These are phyloP conservation scores for Miltochrista miniata DNA, from an alignment of 2,888 invertebrate species.

Conservation along the genomic window DNA sequence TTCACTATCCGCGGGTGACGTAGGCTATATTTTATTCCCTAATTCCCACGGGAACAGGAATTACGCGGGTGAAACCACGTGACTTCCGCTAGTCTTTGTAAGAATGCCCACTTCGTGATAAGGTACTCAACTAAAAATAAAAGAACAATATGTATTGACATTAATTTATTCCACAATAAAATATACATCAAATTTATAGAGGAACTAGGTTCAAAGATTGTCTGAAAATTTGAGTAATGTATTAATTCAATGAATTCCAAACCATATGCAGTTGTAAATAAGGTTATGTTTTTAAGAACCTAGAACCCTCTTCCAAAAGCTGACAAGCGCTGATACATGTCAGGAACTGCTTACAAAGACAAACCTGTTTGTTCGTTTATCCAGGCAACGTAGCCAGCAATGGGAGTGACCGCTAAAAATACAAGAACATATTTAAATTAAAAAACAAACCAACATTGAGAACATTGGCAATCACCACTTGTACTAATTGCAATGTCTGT, in stretches of 20 bases:
- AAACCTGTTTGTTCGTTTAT: slow-evolving; percentile 35
- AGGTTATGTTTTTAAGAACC: not conserved
- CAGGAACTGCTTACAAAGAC: not conserved
- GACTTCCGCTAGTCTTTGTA: too few species aligned
- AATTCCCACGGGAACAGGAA: too few species aligned
- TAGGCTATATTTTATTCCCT: too few species aligned
- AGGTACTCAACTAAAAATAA: too few species aligned
- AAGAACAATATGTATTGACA: not conserved
- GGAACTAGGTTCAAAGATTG: not conserved
- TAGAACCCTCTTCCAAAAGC: not conserved
- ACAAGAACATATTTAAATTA: not conserved
- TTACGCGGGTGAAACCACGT: too few species aligned
- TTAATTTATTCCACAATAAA: not conserved
- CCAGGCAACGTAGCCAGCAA: slow-evolving; percentile 39
- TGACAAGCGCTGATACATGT: not conserved
- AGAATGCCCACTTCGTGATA: too few species aligned
- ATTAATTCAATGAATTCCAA: not conserved
- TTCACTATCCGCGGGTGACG: too few species aligned
- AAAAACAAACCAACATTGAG: too few species aligned
- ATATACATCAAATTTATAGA: not conserved
- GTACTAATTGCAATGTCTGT: too few species aligned
- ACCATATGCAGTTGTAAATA: not conserved
- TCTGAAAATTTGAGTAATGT: not conserved
- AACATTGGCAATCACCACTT: too few species aligned
- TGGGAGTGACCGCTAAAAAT: not conserved